A percentile compares a stretch with the other conserved stretches of the same genome.
Conservation (phyloP, 2,797 vertebrate species). For the Halcyon chelicuti region DNA sequence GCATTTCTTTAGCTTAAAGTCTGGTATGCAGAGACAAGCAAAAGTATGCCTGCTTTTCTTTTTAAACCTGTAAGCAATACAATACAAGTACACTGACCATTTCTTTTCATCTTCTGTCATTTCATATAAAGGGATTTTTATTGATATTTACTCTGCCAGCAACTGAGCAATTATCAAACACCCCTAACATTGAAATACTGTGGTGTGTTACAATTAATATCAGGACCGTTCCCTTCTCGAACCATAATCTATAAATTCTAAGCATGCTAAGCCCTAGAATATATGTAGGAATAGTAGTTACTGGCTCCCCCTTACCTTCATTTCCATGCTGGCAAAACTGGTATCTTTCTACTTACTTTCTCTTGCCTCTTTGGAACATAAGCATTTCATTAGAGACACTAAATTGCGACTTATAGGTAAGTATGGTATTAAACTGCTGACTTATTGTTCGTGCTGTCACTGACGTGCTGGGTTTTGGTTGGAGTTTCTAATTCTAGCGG, state of each 20-base stretch:
- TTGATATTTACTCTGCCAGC: not conserved
- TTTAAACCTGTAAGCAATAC: not conserved
- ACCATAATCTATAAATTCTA: not conserved
- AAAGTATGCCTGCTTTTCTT: not conserved
- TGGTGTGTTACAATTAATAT: not conserved
- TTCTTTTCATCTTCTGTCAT: not conserved
- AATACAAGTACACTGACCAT: not conserved
- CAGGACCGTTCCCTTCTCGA: not conserved
- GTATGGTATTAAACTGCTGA: not conserved
- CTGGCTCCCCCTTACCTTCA: not conserved
- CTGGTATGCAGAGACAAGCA: not conserved
- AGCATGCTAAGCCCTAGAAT: not conserved
- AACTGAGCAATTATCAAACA: not conserved
- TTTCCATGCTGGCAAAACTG: not conserved
- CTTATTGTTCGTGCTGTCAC: not conserved
- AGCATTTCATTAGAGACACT: not conserved
- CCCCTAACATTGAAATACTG: not conserved
- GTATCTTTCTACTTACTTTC: not conserved
- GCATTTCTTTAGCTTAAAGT: not conserved
- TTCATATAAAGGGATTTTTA: fast-evolving
- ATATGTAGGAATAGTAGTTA: not conserved
- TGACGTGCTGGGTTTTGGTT: not conserved
- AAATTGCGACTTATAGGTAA: fast-evolving
- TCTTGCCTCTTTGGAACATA: not conserved
- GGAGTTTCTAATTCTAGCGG: not conserved